A percentile compares a stretch with the other conserved stretches of the same genome.
Conservation (phyloP, 53 echinoderm and acorn worm genomes). For the Paelopatides confundens region DNA sequence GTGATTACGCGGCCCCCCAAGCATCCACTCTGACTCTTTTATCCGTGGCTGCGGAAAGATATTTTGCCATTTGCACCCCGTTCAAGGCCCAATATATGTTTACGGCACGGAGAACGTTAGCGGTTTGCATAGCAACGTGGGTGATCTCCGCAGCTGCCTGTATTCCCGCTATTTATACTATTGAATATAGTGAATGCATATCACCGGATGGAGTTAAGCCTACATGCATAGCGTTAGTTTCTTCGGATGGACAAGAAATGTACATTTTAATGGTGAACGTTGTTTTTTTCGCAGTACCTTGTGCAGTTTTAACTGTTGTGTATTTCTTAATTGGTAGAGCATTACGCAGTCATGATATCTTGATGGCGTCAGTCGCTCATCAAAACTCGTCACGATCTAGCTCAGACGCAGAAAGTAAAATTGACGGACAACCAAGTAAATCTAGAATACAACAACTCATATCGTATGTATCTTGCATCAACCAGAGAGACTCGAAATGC, state of each 20-base stretch:
- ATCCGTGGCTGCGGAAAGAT: constrained; percentile 83
- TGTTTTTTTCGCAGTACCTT: constrained; percentile 76
- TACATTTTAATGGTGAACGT: constrained; percentile 66
- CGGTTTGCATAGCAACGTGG: constrained; percentile 77
- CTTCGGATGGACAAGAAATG: constrained; percentile 12
- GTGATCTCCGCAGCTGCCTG: constrained; percentile 70
- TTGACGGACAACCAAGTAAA: not conserved
- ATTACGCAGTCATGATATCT: constrained; percentile 72
- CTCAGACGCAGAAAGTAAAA: not conserved
- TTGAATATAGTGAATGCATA: constrained; percentile 42
- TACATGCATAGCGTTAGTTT: constrained; percentile 47
- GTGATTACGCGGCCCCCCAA: constrained; percentile 74
- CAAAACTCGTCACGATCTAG: not conserved
- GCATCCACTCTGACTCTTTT: constrained; percentile 85
- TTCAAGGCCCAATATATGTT: constrained; percentile 87
- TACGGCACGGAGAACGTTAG: constrained; percentile 74
- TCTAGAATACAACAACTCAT: not conserved
- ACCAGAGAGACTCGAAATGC: not conserved
- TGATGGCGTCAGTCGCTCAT: constrained; percentile 69
- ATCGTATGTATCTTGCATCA: not conserved
- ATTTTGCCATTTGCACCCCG: constrained; percentile 90
- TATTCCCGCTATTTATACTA: constrained; percentile 60
- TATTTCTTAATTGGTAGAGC: constrained; percentile 82
- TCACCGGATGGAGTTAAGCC: constrained; percentile 2
- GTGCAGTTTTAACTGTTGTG: constrained; percentile 62